Base-by-base conservation (phyloP, 92 coral and sea anemone species). In the Scolanthus callimorphus region DNA sequence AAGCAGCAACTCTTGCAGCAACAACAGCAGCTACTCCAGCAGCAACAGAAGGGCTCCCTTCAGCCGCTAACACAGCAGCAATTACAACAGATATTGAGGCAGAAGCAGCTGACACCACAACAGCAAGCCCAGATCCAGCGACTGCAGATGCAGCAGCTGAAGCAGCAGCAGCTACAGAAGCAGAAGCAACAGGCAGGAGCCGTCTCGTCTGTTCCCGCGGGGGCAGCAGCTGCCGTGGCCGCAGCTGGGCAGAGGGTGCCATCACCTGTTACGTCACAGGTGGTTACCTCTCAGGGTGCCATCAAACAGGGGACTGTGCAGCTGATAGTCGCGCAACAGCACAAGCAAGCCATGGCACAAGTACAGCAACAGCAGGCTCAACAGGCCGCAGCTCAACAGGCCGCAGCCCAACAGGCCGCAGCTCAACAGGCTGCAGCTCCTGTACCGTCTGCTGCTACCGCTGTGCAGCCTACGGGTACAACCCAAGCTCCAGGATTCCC, bases 31-130 rank as follows among this genome's bases (percentile, higher is more conserved):
- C 65, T 39, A 64, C 71, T 22, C 24, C 70, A 29, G 46, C n/a
- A n/a, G n/a, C 76, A 80, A 60, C 80, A 81, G 63, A 73, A 62
- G 20, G 41, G 65, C 2, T 55, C 70, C 19, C 88, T 49, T 13
- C 76, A 71, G 49, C 55, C 71, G 1, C 48, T 62, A 30, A 70
- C 87, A 12, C 85, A 77, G 46, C 84, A 79, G 12, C 95, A 86
- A 54, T 48, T 81, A 13, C 89, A 82, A 51, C 89, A 81, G 63
- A 49, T 82, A 38, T 69, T 86, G 54, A 30, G 58, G 29, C 76
- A 67, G 31, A 74, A 77, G 60, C 66, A 77, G 31, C 79, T 64
- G 2, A 73, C 84, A 6, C 89, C 77, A 26, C 85, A 54, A 11
- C 87, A 80, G 56, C 0, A 51, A 29, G 72, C 47, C 20, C 71